These are phyloP conservation scores for Trachemys scripta DNA, from an alignment of 2,113 vertebrate genomes.

Conservation along the genomic window DNA sequence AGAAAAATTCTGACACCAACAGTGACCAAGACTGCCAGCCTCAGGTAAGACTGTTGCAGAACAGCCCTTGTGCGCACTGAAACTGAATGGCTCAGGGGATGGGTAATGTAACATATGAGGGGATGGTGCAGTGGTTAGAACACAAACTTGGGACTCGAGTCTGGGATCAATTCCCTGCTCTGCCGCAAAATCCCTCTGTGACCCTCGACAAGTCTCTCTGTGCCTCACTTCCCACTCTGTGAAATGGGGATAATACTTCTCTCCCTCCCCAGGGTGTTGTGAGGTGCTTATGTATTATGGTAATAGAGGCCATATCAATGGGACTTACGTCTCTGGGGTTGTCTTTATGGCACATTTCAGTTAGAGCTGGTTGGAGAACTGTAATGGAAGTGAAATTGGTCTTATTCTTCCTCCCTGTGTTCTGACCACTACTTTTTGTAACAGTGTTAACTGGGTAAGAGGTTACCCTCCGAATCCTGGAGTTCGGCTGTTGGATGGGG, in stretches of 20 bases:
- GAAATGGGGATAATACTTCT: not conserved
- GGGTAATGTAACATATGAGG: fast-evolving
- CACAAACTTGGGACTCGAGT: fast-evolving
- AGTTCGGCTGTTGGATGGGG: not conserved
- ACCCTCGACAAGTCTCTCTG: not conserved
- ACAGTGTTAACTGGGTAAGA: fast-evolving
- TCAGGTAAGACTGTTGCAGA: slow-evolving; percentile 80
- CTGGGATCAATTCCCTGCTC: not conserved
- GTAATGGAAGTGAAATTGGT: not conserved
- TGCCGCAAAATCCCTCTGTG: not conserved
- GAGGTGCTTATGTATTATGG: not conserved
- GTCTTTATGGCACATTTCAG: not conserved
- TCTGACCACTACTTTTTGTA: not conserved
- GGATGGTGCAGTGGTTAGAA: fast-evolving
- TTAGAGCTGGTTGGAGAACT: not conserved
- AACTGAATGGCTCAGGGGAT: not conserved
- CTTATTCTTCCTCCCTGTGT: fast-evolving
- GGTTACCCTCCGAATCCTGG: not conserved
- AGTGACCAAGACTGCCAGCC: slow-evolving; percentile 87
- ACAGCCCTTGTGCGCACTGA: not conserved
- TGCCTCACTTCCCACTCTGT: not conserved
- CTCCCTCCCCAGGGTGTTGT: not conserved
- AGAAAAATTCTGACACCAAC: slow-evolving; percentile 79
- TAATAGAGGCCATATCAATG: not conserved
- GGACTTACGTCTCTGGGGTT: not conserved